Conservation (phyloP, 2,113 vertebrate species). For the Pygoscelis adeliae region DNA sequence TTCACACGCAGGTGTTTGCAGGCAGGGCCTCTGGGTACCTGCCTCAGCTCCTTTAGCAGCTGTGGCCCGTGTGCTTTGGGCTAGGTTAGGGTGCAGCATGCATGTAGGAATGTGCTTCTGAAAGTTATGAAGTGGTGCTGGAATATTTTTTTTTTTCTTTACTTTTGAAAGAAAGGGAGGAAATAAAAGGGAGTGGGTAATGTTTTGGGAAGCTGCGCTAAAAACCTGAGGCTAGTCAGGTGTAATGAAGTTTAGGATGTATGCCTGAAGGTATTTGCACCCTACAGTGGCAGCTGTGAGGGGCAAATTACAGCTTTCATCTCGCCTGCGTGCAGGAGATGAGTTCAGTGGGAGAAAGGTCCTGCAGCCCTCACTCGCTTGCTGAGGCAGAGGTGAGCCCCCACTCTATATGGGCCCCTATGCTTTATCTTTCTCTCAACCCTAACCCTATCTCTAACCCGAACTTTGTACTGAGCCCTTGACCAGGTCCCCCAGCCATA, state of each 20-base stretch:
- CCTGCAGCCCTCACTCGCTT: background rate
- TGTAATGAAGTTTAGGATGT: background rate
- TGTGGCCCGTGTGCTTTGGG: background rate
- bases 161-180: background rate
- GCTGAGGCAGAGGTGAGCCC: background rate
- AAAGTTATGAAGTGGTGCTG: background rate
- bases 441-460: background rate
- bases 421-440: background rate
- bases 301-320: background rate
- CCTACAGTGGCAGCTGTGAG: background rate
- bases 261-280: background rate
- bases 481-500: background rate
- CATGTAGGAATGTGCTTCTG: background rate
- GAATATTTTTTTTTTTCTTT: background rate
- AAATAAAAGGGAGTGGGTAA: background rate
- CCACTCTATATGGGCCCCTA: rapidly evolving
- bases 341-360: background rate
- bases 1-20: background rate
- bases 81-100: background rate
- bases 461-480: background rate
- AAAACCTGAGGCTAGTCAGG: background rate
- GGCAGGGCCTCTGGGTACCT: background rate
- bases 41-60: background rate
- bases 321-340: background rate
- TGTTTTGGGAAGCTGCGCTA: background rate